Percentiles rank a stretch among this genome's conserved stretches.
Conservation (phyloP, 2,113 vertebrate genomes). For the Amphiprion ocellaris region DNA sequence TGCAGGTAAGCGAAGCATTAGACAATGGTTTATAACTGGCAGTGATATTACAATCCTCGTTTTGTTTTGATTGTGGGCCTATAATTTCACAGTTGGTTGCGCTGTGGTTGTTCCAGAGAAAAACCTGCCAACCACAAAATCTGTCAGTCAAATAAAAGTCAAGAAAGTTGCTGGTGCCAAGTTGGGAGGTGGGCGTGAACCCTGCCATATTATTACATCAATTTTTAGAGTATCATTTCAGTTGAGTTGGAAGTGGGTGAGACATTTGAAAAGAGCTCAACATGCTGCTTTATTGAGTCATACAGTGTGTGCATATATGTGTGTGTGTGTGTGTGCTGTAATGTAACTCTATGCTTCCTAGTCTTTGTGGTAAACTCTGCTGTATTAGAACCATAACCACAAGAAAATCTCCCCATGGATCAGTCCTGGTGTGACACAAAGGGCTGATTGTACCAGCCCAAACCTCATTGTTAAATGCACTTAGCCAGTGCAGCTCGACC, state of each 20-base stretch:
- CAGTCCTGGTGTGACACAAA: conserved; percentile 75
- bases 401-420: conserved; percentile 78
- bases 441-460: conserved; percentile 70
- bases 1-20: conserved; percentile 29
- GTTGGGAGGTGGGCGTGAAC: conserved; percentile 44
- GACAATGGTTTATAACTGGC: conserved; percentile 52
- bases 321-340: conserved; percentile 48
- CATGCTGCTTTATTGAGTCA: conserved; percentile 46
- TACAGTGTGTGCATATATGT: conserved; percentile 20
- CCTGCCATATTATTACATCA: conserved; percentile 36
- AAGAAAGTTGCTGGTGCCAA: conserved; percentile 55
- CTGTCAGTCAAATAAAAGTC: conserved; percentile 63
- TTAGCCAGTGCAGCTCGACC: conserved; percentile 52
- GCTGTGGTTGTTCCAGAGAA: conserved; percentile 52
- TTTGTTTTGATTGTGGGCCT: conserved; percentile 64
- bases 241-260: conserved; percentile 51
- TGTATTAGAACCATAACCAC: conserved; percentile 77
- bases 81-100: conserved; percentile 64
- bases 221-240: conserved; percentile 46
- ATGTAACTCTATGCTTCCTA: conserved; percentile 53
- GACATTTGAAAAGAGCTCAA: conserved; percentile 51
- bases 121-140: conserved; percentile 63
- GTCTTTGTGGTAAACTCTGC: conserved; percentile 74
- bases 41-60: conserved; percentile 31
- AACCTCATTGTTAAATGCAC: conserved; percentile 77